Evolutionary conservation across 2,113 vertebrate genomes (phyloP).

Genomic region (Callorhinus ursinus): DNA sequence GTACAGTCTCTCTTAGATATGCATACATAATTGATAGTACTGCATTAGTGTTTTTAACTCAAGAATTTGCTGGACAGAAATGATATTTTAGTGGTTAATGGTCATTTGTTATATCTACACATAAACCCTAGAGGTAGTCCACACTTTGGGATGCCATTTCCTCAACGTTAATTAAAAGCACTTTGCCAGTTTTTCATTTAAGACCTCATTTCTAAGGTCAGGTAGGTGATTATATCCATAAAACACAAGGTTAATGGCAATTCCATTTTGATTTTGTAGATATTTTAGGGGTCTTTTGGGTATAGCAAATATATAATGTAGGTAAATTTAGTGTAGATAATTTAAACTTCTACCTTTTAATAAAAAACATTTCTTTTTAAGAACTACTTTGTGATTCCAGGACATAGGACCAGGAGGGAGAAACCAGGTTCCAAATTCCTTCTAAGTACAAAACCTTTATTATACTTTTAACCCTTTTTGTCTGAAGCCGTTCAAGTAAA

Average conservation of each 20-base stretch:
- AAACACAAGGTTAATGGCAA: background rate
- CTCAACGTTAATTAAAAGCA: background rate
- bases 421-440: background rate
- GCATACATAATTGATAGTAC: background rate
- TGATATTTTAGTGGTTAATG: background rate
- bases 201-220: background rate
- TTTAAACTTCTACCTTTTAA: background rate
- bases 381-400: background rate
- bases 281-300: background rate
- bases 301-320: background rate
- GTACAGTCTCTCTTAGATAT: background rate
- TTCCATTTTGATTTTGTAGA: background rate
- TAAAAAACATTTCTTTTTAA: background rate
- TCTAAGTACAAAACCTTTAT: background rate
- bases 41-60: background rate
- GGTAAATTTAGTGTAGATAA: background rate
- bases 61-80: background rate
- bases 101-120: background rate
- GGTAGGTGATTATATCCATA: background rate
- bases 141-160: background rate
- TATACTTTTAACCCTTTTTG: background rate
- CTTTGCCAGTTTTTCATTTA: background rate
- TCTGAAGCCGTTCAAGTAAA: background rate
- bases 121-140: background rate
- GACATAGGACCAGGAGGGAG: background rate